phyloP scores from a whole-genome alignment of 1,140 invertebrate species.

The Battus philenor region DNA sequence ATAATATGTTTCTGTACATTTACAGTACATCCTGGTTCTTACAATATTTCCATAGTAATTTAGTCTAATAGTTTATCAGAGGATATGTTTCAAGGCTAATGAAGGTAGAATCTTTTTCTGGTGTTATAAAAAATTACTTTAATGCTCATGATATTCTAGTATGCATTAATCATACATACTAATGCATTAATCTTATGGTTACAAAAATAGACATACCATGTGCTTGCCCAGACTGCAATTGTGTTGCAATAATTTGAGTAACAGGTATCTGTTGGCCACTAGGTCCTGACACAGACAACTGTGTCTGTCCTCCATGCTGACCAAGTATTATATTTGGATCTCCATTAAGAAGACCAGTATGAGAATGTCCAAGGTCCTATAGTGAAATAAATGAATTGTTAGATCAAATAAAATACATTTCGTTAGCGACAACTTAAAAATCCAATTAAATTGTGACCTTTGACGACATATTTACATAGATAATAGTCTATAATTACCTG shows the following conservation, averaged over 20 bases:
- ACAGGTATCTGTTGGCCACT: constrained; percentile 64
- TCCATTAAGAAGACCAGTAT: constrained; percentile 66
- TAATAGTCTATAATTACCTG: constrained; percentile 69
- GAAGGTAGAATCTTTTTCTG: too few relatives aligned
- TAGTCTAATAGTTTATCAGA: too few relatives aligned
- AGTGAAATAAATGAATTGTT: constrained; percentile 32
- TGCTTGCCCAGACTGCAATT: constrained; percentile 46
- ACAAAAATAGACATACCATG: constrained; percentile 45
- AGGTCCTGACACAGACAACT: constrained; percentile 51
- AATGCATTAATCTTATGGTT: neutral
- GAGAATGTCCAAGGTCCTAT: constrained; percentile 65
- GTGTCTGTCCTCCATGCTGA: constrained; percentile 51
- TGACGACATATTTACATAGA: constrained; percentile 1
- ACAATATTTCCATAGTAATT: too few relatives aligned
- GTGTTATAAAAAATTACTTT: too few relatives aligned
- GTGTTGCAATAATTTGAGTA: constrained; percentile 63
- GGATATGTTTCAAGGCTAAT: too few relatives aligned
- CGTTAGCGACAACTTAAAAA: too few relatives aligned
- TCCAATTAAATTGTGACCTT: too few relatives aligned
- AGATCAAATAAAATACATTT: neutral
- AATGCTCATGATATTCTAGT: too few relatives aligned
- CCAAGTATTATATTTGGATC: constrained; percentile 68
- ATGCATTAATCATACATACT: too few relatives aligned
- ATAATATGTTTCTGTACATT: too few relatives aligned
- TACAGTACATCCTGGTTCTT: too few relatives aligned